Base-by-base conservation (phyloP, 2,797 vertebrate genomes). In the Chelon auratus region DNA sequence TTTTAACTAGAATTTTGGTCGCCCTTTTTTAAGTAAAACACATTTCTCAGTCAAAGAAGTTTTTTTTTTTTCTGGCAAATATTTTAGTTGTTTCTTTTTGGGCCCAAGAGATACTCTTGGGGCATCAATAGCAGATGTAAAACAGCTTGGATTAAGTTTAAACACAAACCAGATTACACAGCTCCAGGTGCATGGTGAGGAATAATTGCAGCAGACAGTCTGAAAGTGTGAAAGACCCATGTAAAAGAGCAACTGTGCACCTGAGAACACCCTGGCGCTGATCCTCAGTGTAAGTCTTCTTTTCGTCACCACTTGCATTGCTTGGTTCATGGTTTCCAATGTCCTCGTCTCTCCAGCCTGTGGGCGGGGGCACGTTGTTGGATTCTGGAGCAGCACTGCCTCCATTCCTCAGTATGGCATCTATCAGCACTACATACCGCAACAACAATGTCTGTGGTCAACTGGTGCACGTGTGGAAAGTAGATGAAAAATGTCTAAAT, bases 201-300 rank as follows among this genome's bases (percentile, higher is more conserved):
- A 55, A 50, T n/a, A 36, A n/a, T 13, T 58, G 51, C 11, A 3
- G 45, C 7, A 8, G 24, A 26, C 24, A 26, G 24, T 26, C 24
- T 8, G 7, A n/a, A 9, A 39, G 7, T 18, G n/a, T 39, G 24
- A 58, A 52, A 48, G 51, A 51, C 1, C 20, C 13, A 15, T 9
- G 11, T 22, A 18, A 15, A 50, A 63, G 53, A 37, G 9, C 22
- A 4, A 2, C 11, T 10, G 36, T 75, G 82, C 88, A 98, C 97
- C 97, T 97, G 87, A 92, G 92, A 63, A 98, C 97, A 12, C 96
- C 96, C 74, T 96, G 95, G 14, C 96, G 92, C 77, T 99, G 97
- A 26, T 98, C 97, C 68, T 97, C 96, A 0, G 95, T 97, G 80
- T 95, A 98, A 69, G 90, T 96, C 88, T 95, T 94, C 67, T 87